phyloP scores from a whole-genome alignment of 2,888 invertebrate species.

The Mongoloraphidia duomilia region DNA sequence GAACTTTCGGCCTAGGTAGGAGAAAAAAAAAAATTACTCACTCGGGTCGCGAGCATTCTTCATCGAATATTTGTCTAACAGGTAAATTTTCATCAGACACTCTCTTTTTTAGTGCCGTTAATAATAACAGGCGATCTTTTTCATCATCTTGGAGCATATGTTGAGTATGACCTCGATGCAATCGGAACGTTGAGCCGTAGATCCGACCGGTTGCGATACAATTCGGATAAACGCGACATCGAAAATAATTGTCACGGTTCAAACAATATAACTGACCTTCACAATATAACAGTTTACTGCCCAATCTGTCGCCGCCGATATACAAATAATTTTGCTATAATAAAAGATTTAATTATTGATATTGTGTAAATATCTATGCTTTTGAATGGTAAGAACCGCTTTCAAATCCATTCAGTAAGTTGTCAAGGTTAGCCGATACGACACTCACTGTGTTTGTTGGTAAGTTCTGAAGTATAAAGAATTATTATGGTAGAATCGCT shows the following conservation, averaged over 20 bases:
- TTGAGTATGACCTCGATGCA: constrained; percentile 1
- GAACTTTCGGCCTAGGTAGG: too few species aligned
- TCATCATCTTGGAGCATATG: constrained; percentile 3
- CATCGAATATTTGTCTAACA: constrained; percentile 3
- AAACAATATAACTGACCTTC: constrained; percentile 4
- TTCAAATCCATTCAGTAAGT: too few species aligned
- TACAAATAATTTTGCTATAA: constrained; percentile 2
- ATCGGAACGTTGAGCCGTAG: constrained; percentile 1
- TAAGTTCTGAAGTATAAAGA: too few species aligned
- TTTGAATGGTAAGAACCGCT: too few species aligned
- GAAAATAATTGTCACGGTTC: constrained; percentile 5
- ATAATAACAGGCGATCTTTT: constrained; percentile 1
- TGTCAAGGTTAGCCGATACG: too few species aligned
- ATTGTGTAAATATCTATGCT: too few species aligned
- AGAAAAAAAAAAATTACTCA: neutral
- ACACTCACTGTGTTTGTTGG: too few species aligned
- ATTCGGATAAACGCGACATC: constrained; percentile 5
- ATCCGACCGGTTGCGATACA: constrained; percentile 4
- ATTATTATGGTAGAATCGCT: too few species aligned
- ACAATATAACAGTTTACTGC: constrained; percentile 3
- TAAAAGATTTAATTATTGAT: neutral
- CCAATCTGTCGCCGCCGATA: constrained; percentile 3
- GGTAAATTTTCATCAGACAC: neutral
- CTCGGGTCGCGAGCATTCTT: constrained; percentile 5
- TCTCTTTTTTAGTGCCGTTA: neutral